phyloP scores from a whole-genome alignment of 2,888 invertebrate species.

The Noctua comes region DNA sequence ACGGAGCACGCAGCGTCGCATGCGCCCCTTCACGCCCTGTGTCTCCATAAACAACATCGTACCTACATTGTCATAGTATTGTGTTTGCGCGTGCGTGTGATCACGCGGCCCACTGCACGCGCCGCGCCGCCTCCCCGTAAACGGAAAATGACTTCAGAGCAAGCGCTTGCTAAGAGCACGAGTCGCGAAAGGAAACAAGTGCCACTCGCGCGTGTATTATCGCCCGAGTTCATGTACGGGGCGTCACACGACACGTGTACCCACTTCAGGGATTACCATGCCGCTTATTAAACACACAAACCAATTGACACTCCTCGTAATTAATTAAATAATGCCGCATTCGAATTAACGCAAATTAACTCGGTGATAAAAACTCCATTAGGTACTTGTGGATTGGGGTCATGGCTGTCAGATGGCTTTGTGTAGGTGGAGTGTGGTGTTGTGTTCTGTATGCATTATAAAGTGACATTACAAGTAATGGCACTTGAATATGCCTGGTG shows the following conservation, averaged over 20 bases:
- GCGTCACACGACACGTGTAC: background rate
- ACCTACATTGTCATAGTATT: no score
- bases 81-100: no score
- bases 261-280: slow-evolving; percentile 3
- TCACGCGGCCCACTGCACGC: no score
- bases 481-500: background rate
- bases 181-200: background rate
- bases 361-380: slow-evolving; percentile 38
- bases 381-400: slow-evolving; percentile 11
- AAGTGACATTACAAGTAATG: background rate
- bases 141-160: no score
- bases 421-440: background rate
- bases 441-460: slow-evolving; percentile 15
- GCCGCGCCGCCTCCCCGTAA: no score
- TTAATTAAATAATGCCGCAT: slow-evolving; percentile 45
- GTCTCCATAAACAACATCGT: no score
- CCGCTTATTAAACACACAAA: slow-evolving; percentile 1
- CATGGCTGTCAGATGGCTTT: slow-evolving; percentile 24
- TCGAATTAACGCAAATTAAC: slow-evolving; percentile 38
- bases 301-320: slow-evolving; percentile 28
- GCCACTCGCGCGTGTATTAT: background rate
- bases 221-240: background rate
- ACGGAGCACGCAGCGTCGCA: no score
- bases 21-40: no score
- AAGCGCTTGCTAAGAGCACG: background rate